Conservation (phyloP, 2,888 invertebrate genomes). For the Ethmia dodecea region DNA sequence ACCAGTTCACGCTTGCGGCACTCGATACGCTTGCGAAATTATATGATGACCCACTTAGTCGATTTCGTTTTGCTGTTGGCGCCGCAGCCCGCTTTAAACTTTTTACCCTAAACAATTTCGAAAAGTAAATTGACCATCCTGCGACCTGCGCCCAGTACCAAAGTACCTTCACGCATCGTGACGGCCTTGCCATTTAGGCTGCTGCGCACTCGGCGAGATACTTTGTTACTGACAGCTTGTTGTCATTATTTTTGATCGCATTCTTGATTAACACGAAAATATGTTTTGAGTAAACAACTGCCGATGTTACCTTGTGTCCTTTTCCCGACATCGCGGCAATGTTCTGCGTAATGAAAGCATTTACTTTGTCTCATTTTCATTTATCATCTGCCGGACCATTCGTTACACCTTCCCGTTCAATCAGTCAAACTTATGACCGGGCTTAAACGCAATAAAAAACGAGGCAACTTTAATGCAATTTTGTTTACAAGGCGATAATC, state of each 20-base stretch:
- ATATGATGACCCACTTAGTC: conserved; percentile 71
- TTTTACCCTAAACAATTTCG: conserved; percentile 52
- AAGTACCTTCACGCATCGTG: conserved; percentile 28
- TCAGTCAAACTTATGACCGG: conserved; percentile 23
- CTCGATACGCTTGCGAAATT: conserved; percentile 74
- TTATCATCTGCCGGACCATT: conserved; percentile 13
- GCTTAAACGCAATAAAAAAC: conserved; percentile 35
- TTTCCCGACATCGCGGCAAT: conserved; percentile 11
- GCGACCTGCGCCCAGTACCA: conserved; percentile 2
- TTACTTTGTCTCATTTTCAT: conserved; percentile 4
- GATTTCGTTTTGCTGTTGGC: conserved; percentile 65
- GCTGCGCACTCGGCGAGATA: conserved; percentile 19
- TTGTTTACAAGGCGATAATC: conserved; percentile 73
- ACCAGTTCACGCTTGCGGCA: conserved; percentile 72
- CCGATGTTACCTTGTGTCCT: conserved; percentile 10
- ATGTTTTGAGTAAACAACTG: background rate
- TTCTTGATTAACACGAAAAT: too few species aligned
- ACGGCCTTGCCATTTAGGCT: conserved; percentile 33
- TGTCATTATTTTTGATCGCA: conserved; percentile 23
- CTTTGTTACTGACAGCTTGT: conserved; percentile 26
- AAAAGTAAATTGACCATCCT: conserved; percentile 31
- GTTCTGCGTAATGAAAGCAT: conserved; percentile 7
- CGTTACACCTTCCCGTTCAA: conserved; percentile 23
- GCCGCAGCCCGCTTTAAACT: conserved; percentile 48
- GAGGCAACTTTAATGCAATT: conserved; percentile 60